A percentile compares a stretch with the other conserved stretches of the same genome.
Evolutionary conservation across 2,113 vertebrate species (phyloP).

Genomic region (Heliornis fulica): DNA sequence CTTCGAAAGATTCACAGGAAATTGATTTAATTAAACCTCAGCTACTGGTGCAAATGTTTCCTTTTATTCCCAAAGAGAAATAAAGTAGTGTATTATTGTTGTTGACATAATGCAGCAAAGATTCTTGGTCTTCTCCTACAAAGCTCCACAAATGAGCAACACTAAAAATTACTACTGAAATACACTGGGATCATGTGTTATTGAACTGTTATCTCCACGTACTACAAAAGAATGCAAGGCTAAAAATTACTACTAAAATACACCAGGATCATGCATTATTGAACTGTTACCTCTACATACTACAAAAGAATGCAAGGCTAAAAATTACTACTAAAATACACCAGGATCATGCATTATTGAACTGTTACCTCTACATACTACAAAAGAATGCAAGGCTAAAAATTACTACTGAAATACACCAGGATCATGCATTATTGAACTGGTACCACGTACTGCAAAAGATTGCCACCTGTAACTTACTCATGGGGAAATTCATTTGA

Average conservation of each 20-base stretch:
- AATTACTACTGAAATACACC: not conserved
- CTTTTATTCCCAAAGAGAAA: constrained; percentile 23
- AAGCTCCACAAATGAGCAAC: not conserved
- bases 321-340: not conserved
- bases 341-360: not conserved
- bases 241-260: not conserved
- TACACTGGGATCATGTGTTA: not conserved
- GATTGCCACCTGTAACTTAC: not conserved
- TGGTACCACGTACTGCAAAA: not conserved
- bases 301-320: not conserved
- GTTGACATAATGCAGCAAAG: constrained; percentile 7
- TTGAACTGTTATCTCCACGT: not conserved
- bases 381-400: not conserved
- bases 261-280: not conserved
- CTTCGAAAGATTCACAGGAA: constrained; percentile 10
- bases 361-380: not conserved
- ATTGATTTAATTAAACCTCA: constrained; percentile 50
- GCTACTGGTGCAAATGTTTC: constrained; percentile 31
- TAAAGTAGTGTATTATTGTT: constrained; percentile 10
- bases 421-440: not conserved
- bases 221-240: not conserved
- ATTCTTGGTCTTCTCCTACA: not conserved
- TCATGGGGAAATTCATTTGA: not conserved
- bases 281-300: not conserved
- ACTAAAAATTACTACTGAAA: not conserved